These are phyloP conservation scores for Incurvaria masculella DNA, from an alignment of 2,888 invertebrate genomes.

Conservation along the genomic window DNA sequence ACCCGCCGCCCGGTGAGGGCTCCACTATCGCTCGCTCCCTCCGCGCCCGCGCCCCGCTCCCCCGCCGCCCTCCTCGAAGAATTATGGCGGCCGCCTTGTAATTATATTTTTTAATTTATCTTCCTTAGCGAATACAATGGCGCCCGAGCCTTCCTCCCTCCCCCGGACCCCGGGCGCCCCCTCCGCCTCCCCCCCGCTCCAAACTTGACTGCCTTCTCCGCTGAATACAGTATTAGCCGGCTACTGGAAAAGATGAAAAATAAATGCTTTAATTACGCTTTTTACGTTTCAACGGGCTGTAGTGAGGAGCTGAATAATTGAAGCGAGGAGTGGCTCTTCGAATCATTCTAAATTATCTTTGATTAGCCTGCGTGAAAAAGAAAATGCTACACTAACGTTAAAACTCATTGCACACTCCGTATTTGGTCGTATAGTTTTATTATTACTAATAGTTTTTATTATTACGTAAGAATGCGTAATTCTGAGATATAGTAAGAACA, in stretches of 20 bases:
- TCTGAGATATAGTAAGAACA: no score
- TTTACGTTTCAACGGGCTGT: neutral
- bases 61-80: constrained; percentile 48
- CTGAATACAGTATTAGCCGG: constrained; percentile 57
- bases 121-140: constrained; percentile 63
- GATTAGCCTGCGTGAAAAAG: no score
- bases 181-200: neutral
- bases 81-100: constrained; percentile 64
- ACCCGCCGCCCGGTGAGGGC: constrained; percentile 32
- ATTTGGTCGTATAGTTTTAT: no score
- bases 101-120: constrained; percentile 72
- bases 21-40: constrained; percentile 35
- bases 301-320: constrained; percentile 50
- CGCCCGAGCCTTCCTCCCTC: constrained; percentile 52
- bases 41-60: constrained; percentile 24
- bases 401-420: no score
- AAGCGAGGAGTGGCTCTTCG: constrained; percentile 39
- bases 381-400: no score
- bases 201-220: constrained; percentile 33
- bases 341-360: constrained; percentile 21
- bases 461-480: no score
- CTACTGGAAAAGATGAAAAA: constrained; percentile 51
- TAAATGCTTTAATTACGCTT: constrained; percentile 50
- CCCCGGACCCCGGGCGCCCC: constrained; percentile 29
- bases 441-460: no score